phyloP scores from a whole-genome alignment of 35 echinoderm and acorn worm species.

The Heliocidaris erythrogramma region DNA sequence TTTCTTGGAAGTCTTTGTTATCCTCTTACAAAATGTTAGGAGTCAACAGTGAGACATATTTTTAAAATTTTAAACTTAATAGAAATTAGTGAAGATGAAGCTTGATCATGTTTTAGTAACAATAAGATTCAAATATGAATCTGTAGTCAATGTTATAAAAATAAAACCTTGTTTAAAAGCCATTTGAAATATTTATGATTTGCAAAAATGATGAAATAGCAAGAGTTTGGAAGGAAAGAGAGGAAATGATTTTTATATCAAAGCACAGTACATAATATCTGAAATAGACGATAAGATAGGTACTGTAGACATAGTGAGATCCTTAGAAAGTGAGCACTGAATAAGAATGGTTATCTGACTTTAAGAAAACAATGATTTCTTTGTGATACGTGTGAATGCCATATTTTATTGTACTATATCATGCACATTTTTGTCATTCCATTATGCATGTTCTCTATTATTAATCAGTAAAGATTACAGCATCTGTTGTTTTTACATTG shows the following conservation, averaged over 20 bases:
- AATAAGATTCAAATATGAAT: no score
- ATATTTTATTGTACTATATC: background rate
- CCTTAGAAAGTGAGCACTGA: background rate
- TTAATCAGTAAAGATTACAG: background rate
- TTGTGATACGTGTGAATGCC: background rate
- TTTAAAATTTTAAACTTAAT: no score
- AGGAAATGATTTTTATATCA: background rate
- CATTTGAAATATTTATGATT: no score
- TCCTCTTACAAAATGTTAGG: no score
- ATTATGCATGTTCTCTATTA: background rate
- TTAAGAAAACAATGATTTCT: background rate
- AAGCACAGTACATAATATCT: background rate
- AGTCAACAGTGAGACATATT: no score
- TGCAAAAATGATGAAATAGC: no score
- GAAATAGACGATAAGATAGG: background rate
- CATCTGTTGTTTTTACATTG: background rate
- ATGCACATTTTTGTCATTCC: background rate
- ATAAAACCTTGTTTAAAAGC: no score
- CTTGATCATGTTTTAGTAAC: no score
- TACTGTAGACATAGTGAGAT: background rate
- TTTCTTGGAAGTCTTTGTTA: no score
- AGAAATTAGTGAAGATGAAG: no score
- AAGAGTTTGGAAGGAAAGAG: no score
- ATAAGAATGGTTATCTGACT: background rate
- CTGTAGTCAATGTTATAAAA: no score